Evolutionary conservation across 2,113 vertebrate species (phyloP).

Genomic region (Macaca fascicularis): T2T-MFA8v1.1 NC_088387.1:53413501-53414000

Average conservation of each 20-base stretch:
- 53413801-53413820: neutral
- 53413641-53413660: neutral
- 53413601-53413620: neutral
- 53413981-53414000: neutral
- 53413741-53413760: neutral
- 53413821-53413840: neutral
- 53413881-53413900: neutral
- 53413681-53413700: neutral
- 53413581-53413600: neutral
- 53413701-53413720: neutral
- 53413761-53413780: neutral
- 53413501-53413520: neutral
- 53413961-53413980: neutral
- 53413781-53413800: neutral
- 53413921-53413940: neutral
- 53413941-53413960: neutral
- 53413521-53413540: neutral
- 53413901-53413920: neutral
- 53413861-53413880: neutral
- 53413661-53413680: neutral
- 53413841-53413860: neutral
- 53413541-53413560: neutral
- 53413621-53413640: neutral
- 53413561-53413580: neutral
- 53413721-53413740: neutral